These are phyloP conservation scores for Philopotamus ludificatus DNA, from an alignment of 1,140 invertebrate genomes.

Conservation along the genomic window DNA sequence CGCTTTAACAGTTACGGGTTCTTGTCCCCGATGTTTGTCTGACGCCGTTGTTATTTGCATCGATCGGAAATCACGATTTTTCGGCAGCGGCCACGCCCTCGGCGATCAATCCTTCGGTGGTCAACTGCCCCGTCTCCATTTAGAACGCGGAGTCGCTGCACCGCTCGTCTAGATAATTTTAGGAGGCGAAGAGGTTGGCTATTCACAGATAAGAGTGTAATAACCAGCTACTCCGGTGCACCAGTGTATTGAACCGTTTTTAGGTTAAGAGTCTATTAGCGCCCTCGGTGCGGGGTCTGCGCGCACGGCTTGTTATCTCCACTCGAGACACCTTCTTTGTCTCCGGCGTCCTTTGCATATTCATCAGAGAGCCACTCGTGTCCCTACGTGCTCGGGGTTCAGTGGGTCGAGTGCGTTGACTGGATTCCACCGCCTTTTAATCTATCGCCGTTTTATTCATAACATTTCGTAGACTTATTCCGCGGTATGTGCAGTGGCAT, in stretches of 20 bases:
- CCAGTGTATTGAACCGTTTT: conserved; percentile 15
- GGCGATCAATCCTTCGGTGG: no score
- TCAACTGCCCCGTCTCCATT: no score
- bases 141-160: neutral
- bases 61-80: neutral
- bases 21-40: neutral
- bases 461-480: no score
- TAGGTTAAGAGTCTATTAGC: conserved; percentile 25
- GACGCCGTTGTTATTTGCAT: neutral
- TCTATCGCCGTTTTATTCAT: no score
- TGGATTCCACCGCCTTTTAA: no score
- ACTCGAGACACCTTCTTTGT: no score
- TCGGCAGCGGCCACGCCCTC: neutral
- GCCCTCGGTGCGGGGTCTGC: neutral
- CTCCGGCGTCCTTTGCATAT: no score
- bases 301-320: neutral
- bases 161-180: conserved; percentile 6
- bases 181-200: neutral
- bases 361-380: no score
- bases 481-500: no score
- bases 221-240: neutral
- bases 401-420: no score
- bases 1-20: no score
- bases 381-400: no score
- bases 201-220: neutral